Evolutionary conservation across 2,113 vertebrate genomes (phyloP).

Genomic region (Nibea albiflora): DNA sequence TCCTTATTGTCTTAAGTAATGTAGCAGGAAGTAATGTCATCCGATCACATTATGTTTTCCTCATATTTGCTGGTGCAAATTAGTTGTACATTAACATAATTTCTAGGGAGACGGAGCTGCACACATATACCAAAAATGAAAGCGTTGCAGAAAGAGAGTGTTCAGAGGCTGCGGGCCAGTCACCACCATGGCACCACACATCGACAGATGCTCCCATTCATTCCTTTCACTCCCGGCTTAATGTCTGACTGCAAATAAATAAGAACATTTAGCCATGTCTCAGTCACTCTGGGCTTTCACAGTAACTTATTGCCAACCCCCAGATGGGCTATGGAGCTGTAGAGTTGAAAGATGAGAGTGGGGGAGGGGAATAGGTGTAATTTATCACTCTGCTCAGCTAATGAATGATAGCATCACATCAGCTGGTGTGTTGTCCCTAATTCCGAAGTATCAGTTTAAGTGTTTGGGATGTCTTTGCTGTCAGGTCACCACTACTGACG

Average conservation of each 20-base stretch:
- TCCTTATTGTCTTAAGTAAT: too few relatives aligned
- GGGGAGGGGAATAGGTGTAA: slow-evolving; percentile 57
- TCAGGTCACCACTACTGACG: slow-evolving; percentile 17
- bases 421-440: slow-evolving; percentile 51
- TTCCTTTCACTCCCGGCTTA: slow-evolving; percentile 69
- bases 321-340: slow-evolving; percentile 73
- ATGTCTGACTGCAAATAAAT: slow-evolving; percentile 78
- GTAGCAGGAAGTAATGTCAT: too few relatives aligned
- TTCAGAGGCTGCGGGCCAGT: slow-evolving; percentile 54
- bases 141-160: slow-evolving; percentile 29
- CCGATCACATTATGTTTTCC: too few relatives aligned
- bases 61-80: too few relatives aligned
- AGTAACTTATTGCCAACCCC: slow-evolving; percentile 70
- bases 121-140: slow-evolving; percentile 19
- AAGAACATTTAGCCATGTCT: slow-evolving; percentile 76
- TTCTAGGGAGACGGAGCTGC: too few relatives aligned
- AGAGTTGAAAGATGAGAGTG: slow-evolving; percentile 64
- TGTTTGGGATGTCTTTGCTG: slow-evolving; percentile 54
- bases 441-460: slow-evolving; percentile 54
- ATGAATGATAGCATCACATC: slow-evolving; percentile 70
- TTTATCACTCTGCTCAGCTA: slow-evolving; percentile 68
- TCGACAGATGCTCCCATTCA: slow-evolving; percentile 75
- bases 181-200: slow-evolving; percentile 60
- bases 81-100: too few relatives aligned
- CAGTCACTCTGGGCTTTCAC: slow-evolving; percentile 70